These are phyloP conservation scores for Pogoniulus pusillus DNA, from an alignment of 2,797 vertebrate species.

Conservation along the genomic window DNA sequence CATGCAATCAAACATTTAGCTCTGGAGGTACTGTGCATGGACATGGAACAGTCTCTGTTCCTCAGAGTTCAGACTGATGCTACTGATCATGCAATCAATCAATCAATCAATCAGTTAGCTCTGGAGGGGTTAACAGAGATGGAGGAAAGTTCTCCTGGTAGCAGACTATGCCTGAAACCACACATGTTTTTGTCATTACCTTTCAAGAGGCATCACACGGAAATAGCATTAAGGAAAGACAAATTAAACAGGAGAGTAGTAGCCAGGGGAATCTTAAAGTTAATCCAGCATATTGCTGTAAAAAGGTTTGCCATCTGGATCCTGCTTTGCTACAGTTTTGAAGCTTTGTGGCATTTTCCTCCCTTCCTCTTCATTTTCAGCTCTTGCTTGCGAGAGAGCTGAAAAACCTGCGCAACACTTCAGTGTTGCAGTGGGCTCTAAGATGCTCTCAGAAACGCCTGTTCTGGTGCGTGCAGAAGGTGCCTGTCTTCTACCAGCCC, in stretches of 20 bases:
- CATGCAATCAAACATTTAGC: no score
- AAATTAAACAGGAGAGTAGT: slow-evolving; percentile 45
- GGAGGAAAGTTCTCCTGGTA: not conserved
- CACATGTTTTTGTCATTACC: not conserved
- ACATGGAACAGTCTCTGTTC: no score
- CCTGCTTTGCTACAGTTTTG: slow-evolving; percentile 47
- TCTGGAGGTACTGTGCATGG: no score
- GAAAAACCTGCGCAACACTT: not conserved
- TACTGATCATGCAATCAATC: no score
- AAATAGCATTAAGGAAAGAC: slow-evolving; percentile 37
- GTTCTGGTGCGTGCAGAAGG: not conserved
- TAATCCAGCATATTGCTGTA: slow-evolving; percentile 58
- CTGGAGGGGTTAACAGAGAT: not conserved
- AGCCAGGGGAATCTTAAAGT: slow-evolving; percentile 51
- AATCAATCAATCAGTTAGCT: no score
- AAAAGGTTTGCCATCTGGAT: slow-evolving; percentile 73
- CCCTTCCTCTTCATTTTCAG: slow-evolving; percentile 52
- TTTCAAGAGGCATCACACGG: not conserved
- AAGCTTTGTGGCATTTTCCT: slow-evolving; percentile 35
- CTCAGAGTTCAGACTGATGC: no score
- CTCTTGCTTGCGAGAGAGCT: slow-evolving; percentile 7
- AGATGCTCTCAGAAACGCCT: slow-evolving; percentile 22
- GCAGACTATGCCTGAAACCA: not conserved
- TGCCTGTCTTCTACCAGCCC: not conserved
- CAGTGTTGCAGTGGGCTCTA: not conserved